Percentiles rank a stretch among this genome's conserved stretches.
Evolutionary conservation across 2,113 vertebrate species (phyloP).

Genomic region (Paradisaea rubra): DNA sequence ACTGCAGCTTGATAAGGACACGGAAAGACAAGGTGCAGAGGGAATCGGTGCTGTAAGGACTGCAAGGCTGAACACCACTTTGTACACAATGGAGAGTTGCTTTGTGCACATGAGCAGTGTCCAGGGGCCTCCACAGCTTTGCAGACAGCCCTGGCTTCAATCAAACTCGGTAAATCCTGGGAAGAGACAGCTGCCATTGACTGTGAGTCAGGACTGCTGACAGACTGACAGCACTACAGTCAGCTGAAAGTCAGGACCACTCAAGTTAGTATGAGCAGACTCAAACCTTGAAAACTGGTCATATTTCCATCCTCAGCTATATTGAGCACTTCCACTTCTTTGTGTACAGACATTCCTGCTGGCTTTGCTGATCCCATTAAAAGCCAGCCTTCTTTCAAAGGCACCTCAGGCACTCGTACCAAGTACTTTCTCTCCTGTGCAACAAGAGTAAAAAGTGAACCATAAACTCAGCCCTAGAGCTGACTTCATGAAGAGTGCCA

Average conservation of each 20-base stretch:
- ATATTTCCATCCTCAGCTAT: neutral
- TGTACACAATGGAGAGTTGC: rapidly evolving
- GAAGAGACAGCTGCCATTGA: neutral
- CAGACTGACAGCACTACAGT: rapidly evolving
- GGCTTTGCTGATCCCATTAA: neutral
- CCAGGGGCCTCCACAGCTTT: neutral
- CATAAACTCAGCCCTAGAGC: neutral
- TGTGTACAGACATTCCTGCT: neutral
- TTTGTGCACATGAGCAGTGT: neutral
- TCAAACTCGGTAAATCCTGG: neutral
- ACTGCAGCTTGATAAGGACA: neutral
- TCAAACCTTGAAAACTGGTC: neutral
- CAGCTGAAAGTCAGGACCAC: neutral
- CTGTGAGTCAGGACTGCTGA: neutral
- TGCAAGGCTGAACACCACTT: neutral
- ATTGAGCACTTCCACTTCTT: neutral
- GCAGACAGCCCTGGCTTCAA: neutral
- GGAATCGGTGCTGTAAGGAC: neutral
- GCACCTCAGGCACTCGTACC: rapidly evolving
- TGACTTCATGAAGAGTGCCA: neutral
- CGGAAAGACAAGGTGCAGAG: neutral
- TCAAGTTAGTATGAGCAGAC: neutral
- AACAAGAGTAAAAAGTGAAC: neutral
- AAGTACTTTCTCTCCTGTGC: neutral
- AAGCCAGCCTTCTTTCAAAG: neutral